Percentiles rank a stretch among this genome's conserved stretches.
phyloP scores from a whole-genome alignment of 2,797 vertebrate genomes.

The Oryzias sinensis region DNA sequence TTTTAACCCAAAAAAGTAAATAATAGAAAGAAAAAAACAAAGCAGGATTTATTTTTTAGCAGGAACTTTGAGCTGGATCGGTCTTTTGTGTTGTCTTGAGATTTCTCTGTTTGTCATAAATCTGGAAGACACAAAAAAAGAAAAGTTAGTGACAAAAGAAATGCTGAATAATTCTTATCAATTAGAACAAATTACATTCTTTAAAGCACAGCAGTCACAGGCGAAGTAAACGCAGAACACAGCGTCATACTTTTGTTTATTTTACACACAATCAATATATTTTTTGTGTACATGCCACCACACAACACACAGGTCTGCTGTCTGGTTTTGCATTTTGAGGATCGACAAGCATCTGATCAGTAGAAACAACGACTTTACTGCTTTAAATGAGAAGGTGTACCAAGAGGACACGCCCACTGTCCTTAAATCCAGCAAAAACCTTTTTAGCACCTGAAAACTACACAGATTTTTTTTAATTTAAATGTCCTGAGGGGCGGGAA shows the following conservation, averaged over 20 bases:
- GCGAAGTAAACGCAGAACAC: conserved; percentile 30
- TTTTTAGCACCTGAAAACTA: neutral
- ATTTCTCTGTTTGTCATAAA: conserved; percentile 5
- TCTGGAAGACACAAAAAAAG: conserved; percentile 38
- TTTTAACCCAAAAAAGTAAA: no score
- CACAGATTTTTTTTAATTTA: conserved; percentile 8
- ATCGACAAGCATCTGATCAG: conserved; percentile 31
- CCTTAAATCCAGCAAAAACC: conserved; percentile 2
- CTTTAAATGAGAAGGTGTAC: conserved; percentile 11
- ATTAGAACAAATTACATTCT: neutral
- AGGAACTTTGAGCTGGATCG: no score
- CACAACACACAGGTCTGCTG: conserved; percentile 26
- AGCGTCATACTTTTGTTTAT: neutral
- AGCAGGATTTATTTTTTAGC: no score
- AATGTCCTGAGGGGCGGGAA: neutral
- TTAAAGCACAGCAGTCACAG: conserved; percentile 1
- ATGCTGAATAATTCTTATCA: neutral
- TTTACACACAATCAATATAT: conserved; percentile 6
- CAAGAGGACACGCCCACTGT: neutral
- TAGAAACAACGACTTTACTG: conserved; percentile 23
- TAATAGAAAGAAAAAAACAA: no score
- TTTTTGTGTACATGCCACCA: conserved; percentile 20
- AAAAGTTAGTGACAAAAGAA: conserved; percentile 20
- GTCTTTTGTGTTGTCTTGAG: neutral
- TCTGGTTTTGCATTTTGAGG: conserved; percentile 58